These are phyloP conservation scores for Cylloceria caligata DNA, from an alignment of 2,888 invertebrate species.

Conservation along the genomic window DNA sequence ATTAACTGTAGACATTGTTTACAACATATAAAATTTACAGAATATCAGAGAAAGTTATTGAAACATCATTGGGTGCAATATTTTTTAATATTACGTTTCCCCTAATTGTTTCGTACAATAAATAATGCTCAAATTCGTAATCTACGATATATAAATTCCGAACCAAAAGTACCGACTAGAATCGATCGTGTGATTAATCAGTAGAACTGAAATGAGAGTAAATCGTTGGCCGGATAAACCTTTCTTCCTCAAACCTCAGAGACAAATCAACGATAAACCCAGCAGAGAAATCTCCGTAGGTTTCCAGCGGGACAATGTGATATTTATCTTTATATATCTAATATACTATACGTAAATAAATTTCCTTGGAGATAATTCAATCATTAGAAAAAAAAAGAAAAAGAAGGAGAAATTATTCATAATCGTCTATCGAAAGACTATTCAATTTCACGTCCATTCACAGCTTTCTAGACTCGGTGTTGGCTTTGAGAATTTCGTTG, in stretches of 20 bases:
- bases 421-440: not conserved
- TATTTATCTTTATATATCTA: constrained; percentile 60
- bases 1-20: too few species aligned
- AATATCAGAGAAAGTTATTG: too few species aligned
- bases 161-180: not conserved
- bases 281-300: constrained; percentile 18
- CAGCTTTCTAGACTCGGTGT: not conserved
- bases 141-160: not conserved
- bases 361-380: constrained; percentile 14
- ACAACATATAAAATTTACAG: too few species aligned
- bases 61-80: not conserved
- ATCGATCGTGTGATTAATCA: not conserved
- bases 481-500: constrained; percentile 14
- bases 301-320: constrained; percentile 62
- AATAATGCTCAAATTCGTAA: too few species aligned
- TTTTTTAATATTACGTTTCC: not conserved
- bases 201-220: not conserved
- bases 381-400: not conserved
- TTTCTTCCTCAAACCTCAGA: constrained; percentile 8
- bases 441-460: constrained; percentile 3
- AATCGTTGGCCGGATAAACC: constrained; percentile 4
- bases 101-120: too few species aligned
- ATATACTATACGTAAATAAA: constrained; percentile 43
- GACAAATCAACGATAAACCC: constrained; percentile 44
- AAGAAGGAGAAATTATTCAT: not conserved